phyloP scores from a whole-genome alignment of 1,140 invertebrate genomes.

The Acyrthosiphon pisum region DNA sequence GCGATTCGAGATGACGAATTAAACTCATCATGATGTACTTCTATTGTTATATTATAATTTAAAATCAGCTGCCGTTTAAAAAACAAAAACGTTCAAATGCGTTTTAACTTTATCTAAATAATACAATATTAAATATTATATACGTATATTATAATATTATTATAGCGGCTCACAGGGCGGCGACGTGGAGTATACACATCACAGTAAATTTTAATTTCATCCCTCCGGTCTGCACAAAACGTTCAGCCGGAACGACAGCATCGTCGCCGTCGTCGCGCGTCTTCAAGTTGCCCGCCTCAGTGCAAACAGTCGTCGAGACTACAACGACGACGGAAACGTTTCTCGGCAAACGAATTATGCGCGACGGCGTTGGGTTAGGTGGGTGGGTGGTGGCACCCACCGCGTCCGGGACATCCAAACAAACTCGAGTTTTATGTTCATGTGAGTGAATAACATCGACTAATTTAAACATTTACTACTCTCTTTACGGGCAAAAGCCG shows the following conservation, averaged over 20 bases:
- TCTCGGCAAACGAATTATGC: not conserved
- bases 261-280: not conserved
- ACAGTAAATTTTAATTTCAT: constrained; percentile 21
- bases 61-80: not conserved
- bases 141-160: not conserved
- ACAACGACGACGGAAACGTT: not conserved
- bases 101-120: not conserved
- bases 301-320: not conserved
- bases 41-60: too few relatives aligned
- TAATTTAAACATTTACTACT: constrained; percentile 16
- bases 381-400: not conserved
- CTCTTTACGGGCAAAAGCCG: not conserved
- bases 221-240: constrained; percentile 1
- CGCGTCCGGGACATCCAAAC: not conserved
- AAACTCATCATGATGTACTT: too few relatives aligned
- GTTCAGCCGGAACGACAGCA: not conserved
- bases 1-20: not conserved
- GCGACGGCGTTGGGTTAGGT: not conserved
- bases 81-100: not conserved
- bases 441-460: not conserved
- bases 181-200: not conserved
- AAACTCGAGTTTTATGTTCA: not conserved
- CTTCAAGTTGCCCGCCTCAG: not conserved
- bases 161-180: not conserved
- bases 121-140: not conserved